These are phyloP conservation scores for human (Homo sapiens) DNA, from an alignment of 2,113 vertebrate species.

Conservation along the genomic window GRCh38 chr4:157288001-157288500, in stretches of 20 bases:
- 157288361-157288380: not conserved
- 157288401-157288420: not conserved
- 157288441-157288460: not conserved
- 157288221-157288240: not conserved
- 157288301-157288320: not conserved
- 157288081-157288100: not conserved
- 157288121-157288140: not conserved
- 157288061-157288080: not conserved
- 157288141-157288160: not conserved
- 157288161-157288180: not conserved
- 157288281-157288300: not conserved
- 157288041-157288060: not conserved
- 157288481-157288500: not conserved
- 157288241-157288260: not conserved
- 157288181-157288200: not conserved
- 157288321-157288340: not conserved
- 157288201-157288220: not conserved
- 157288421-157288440: not conserved
- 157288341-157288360: not conserved
- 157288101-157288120: not conserved
- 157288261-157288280: not conserved
- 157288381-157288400: not conserved
- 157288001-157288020: not conserved
- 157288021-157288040: not conserved
- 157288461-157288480: too few relatives aligned